Evolutionary conservation across 2,888 invertebrate genomes (phyloP).

Genomic region (Lutraria lutraria): DNA sequence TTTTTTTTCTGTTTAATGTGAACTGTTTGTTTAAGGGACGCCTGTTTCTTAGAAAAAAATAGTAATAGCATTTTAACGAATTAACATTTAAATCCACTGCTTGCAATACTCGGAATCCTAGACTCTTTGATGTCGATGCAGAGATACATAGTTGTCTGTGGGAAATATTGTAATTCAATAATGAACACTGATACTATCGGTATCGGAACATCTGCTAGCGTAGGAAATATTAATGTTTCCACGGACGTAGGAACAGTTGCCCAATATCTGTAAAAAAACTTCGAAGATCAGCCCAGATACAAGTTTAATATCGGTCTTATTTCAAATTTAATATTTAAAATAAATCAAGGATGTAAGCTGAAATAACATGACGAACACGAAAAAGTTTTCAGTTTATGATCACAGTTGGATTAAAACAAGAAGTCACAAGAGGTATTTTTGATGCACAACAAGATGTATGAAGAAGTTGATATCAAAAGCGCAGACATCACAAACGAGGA

Average conservation of each 20-base stretch:
- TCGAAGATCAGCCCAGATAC: background rate
- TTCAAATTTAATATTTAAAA: background rate
- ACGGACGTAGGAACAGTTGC: background rate
- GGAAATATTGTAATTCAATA: background rate
- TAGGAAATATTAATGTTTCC: background rate
- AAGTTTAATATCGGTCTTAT: background rate
- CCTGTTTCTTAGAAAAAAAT: background rate
- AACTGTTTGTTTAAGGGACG: background rate
- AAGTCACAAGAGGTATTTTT: background rate
- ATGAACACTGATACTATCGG: background rate
- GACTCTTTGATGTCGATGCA: background rate
- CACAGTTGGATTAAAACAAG: background rate
- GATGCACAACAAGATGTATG: too few relatives aligned
- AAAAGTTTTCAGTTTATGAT: background rate
- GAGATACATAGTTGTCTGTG: background rate
- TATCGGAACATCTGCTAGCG: background rate
- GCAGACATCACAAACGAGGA: background rate
- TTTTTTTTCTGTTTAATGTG: background rate
- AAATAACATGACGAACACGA: background rate
- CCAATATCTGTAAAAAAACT: background rate
- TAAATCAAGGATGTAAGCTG: background rate
- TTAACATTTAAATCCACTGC: background rate
- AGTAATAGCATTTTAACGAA: background rate
- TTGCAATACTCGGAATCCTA: background rate
- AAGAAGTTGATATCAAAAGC: background rate